phyloP scores from a whole-genome alignment of 2,797 vertebrate species.

The Telmatherina bonti region DNA sequence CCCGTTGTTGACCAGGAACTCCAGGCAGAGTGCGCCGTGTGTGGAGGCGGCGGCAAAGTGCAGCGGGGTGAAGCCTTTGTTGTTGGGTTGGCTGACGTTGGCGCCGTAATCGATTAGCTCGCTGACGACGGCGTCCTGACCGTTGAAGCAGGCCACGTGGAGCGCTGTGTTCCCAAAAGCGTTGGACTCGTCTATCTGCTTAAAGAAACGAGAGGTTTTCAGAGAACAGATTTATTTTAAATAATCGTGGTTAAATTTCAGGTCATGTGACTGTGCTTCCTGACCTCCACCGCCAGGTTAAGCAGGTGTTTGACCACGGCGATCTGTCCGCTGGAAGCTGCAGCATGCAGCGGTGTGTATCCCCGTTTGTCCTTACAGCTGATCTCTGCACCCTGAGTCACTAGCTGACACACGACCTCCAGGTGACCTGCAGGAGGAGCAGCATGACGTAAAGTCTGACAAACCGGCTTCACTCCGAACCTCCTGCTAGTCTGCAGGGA shows the following conservation, averaged over 20 bases:
- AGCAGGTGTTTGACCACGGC: slow-evolving; percentile 94
- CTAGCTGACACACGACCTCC: slow-evolving; percentile 92
- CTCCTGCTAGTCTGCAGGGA: no score
- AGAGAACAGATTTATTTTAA: no score
- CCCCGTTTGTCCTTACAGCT: slow-evolving; percentile 98
- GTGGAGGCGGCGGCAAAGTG: slow-evolving; percentile 97
- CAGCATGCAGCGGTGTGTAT: slow-evolving; percentile 94
- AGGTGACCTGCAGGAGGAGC: slow-evolving; percentile 87
- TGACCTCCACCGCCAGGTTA: slow-evolving; percentile 92
- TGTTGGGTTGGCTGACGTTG: slow-evolving; percentile 96
- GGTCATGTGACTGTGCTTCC: slow-evolving; percentile 11
- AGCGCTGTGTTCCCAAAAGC: slow-evolving; percentile 95
- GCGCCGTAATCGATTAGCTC: slow-evolving; percentile 97
- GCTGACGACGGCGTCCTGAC: slow-evolving; percentile 93
- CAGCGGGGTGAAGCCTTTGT: slow-evolving; percentile 95
- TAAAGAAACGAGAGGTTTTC: neutral
- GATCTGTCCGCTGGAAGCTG: slow-evolving; percentile 94
- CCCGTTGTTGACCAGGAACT: slow-evolving; percentile 95
- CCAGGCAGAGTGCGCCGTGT: slow-evolving; percentile 93
- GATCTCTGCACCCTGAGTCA: slow-evolving; percentile 94
- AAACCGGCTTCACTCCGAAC: neutral
- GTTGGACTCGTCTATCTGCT: slow-evolving; percentile 95
- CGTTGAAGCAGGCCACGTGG: slow-evolving; percentile 95
- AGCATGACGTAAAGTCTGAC: neutral
- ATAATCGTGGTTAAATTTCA: no score